A percentile compares a stretch with the other conserved stretches of the same genome.
These are phyloP conservation scores for Manis pentadactyla DNA, from an alignment of 2,797 vertebrate species.

Conservation along the genomic window DNA sequence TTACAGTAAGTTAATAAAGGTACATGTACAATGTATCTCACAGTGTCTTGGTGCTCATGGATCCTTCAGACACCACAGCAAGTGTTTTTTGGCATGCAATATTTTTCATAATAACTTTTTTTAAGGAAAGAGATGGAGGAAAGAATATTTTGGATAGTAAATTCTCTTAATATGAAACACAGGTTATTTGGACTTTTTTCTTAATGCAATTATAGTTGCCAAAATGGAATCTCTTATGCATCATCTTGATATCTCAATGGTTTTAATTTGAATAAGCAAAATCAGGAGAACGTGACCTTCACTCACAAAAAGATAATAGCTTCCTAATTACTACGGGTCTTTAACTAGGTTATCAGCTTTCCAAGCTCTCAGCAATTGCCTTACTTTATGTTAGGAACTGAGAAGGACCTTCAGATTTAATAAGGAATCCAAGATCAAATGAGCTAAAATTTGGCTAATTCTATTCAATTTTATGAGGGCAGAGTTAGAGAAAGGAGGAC, in stretches of 20 bases:
- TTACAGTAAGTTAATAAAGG: background rate
- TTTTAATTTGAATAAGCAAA: background rate
- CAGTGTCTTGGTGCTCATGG: background rate
- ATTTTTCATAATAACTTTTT: background rate
- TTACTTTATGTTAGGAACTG: background rate
- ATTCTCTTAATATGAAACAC: slow-evolving; percentile 20
- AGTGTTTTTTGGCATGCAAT: background rate
- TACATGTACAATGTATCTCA: background rate
- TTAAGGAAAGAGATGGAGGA: background rate
- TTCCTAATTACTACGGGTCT: background rate
- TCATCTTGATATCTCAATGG: background rate
- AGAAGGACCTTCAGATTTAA: background rate
- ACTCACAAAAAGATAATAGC: background rate
- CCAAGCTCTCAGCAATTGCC: background rate
- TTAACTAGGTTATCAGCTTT: background rate
- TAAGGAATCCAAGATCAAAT: background rate
- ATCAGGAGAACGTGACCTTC: background rate
- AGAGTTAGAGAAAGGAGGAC: background rate
- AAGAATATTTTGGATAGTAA: background rate
- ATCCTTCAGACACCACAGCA: background rate
- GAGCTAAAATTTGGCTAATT: background rate
- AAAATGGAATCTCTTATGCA: background rate
- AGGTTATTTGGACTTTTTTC: background rate
- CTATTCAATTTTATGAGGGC: background rate
- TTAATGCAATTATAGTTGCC: background rate